Percentiles rank a stretch among this genome's conserved stretches.
Conservation (phyloP, 2,113 vertebrate species). For the Holacanthus passer region DNA sequence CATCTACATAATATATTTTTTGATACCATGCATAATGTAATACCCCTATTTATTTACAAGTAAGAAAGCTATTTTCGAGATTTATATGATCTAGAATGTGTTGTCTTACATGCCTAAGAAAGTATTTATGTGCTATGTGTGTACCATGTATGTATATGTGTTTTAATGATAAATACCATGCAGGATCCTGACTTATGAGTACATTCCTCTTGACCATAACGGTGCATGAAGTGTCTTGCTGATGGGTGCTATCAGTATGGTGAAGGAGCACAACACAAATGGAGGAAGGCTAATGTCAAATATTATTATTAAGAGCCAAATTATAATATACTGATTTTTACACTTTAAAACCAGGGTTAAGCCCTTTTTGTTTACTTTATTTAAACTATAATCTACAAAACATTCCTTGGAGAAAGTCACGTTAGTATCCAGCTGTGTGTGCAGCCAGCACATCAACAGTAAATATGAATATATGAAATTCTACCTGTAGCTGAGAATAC, state of each 20-base stretch:
- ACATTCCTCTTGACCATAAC: conserved; percentile 76
- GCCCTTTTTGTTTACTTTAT: not conserved
- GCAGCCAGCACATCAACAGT: conserved; percentile 26
- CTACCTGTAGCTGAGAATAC: conserved; percentile 58
- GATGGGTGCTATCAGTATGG: conserved; percentile 87
- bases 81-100: conserved; percentile 77
- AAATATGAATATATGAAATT: conserved; percentile 43
- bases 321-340: conserved; percentile 5
- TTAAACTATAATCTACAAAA: conserved; percentile 23
- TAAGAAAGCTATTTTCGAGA: conserved; percentile 79
- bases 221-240: conserved; percentile 86
- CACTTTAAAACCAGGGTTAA: not conserved
- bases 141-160: conserved; percentile 76
- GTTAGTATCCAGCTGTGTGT: conserved; percentile 31
- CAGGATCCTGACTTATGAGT: conserved; percentile 64
- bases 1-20: conserved; percentile 81
- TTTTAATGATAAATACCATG: conserved; percentile 73
- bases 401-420: conserved; percentile 41
- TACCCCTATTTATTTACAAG: conserved; percentile 75
- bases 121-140: conserved; percentile 71
- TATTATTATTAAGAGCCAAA: conserved; percentile 2
- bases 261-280: conserved; percentile 82
- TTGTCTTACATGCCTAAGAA: conserved; percentile 69
- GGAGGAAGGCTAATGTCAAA: conserved; percentile 39
- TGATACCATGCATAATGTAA: conserved; percentile 78